These are phyloP conservation scores for Spodoptera picta DNA, from an alignment of 2,888 invertebrate genomes.

Conservation along the genomic window DNA sequence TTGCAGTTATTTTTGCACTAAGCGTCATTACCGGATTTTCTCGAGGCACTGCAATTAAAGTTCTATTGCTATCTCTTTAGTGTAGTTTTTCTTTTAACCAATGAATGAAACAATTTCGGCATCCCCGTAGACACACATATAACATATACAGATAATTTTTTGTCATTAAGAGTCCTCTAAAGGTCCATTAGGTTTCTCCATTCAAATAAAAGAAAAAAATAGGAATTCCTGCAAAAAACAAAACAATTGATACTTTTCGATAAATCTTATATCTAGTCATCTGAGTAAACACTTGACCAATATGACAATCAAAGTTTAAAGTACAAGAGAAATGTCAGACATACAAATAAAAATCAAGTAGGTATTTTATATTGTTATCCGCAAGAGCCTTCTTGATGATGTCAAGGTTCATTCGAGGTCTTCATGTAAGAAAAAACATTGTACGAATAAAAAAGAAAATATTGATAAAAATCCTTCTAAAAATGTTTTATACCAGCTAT, in stretches of 20 bases:
- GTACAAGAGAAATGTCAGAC: constrained; percentile 18
- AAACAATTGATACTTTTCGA: too few species aligned
- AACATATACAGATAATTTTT: too few species aligned
- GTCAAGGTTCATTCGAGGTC: constrained; percentile 47
- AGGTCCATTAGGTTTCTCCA: too few species aligned
- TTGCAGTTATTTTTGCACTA: constrained; percentile 18
- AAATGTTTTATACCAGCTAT: background rate
- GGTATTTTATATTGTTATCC: constrained; percentile 18
- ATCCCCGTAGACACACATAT: too few species aligned
- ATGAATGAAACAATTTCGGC: too few species aligned
- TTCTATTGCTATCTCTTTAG: background rate
- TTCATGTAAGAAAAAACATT: constrained; percentile 18
- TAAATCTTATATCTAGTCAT: too few species aligned
- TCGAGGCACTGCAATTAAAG: background rate
- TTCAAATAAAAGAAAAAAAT: too few species aligned
- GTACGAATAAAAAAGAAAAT: constrained; percentile 11
- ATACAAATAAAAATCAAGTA: constrained; percentile 32
- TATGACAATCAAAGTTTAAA: background rate
- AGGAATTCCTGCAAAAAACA: background rate
- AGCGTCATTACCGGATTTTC: constrained; percentile 23
- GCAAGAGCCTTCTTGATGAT: constrained; percentile 27
- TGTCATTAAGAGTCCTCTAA: too few species aligned
- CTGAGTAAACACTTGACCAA: background rate
- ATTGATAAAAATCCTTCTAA: background rate
- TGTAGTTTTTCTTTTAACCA: too few species aligned